These are phyloP conservation scores for Syngnathus scovelli DNA, from an alignment of 2,113 vertebrate genomes.

Conservation along the genomic window DNA sequence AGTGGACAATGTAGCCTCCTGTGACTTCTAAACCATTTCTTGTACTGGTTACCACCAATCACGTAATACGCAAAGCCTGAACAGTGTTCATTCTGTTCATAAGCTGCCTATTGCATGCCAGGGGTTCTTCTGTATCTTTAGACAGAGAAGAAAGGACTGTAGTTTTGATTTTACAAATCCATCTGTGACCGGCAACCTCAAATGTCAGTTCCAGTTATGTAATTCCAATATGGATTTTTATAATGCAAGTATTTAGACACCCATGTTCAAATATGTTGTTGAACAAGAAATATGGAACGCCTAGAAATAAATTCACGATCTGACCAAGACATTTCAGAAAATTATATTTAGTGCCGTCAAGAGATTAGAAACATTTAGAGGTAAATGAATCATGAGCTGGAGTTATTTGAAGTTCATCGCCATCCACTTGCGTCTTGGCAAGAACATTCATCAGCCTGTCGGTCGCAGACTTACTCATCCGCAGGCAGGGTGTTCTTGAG, in stretches of 20 bases:
- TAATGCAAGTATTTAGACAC: background rate
- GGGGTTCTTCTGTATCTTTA: conserved; percentile 33
- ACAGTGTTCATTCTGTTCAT: conserved; percentile 16
- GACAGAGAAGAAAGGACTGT: conserved; percentile 14
- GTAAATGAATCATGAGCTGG: too few relatives aligned
- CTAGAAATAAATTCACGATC: background rate
- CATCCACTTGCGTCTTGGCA: too few relatives aligned
- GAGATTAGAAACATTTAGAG: too few relatives aligned
- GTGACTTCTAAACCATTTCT: conserved; percentile 43
- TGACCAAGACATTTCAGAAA: background rate
- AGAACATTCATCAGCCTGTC: too few relatives aligned
- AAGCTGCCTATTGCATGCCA: conserved; percentile 14
- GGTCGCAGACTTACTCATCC: too few relatives aligned
- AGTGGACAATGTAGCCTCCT: conserved; percentile 20
- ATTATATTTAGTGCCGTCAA: too few relatives aligned
- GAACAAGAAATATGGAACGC: background rate
- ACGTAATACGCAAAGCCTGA: conserved; percentile 27
- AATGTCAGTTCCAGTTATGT: conserved; percentile 13
- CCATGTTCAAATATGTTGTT: background rate
- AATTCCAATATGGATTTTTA: conserved; percentile 12
- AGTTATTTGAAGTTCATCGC: too few relatives aligned
- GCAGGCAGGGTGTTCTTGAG: background rate
- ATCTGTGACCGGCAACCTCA: conserved; percentile 20
- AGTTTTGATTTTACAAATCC: conserved; percentile 24
- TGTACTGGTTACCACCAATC: conserved; percentile 54